phyloP scores from a whole-genome alignment of 1,140 invertebrate genomes.

The Bombus polaris region DNA sequence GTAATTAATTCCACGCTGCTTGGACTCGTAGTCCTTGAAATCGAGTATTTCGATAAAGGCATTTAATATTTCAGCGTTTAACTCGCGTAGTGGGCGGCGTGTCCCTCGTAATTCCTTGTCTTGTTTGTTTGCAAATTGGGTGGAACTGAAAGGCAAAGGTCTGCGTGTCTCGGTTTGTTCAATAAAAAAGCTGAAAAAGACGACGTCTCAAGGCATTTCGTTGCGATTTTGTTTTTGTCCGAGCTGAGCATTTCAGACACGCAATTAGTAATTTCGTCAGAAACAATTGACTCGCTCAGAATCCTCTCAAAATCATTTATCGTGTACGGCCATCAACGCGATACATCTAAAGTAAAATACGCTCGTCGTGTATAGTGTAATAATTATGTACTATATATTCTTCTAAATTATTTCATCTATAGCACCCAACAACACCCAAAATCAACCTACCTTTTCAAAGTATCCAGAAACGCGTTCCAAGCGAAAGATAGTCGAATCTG shows the following conservation, averaged over 20 bases:
- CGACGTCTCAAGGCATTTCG: neutral
- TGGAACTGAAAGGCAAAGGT: neutral
- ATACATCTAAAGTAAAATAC: too few relatives aligned
- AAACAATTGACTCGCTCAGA: neutral
- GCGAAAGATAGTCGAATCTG: neutral
- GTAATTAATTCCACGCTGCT: constrained; percentile 15
- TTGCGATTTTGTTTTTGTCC: neutral
- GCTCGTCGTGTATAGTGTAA: too few relatives aligned
- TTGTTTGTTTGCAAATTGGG: neutral
- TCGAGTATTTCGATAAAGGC: constrained; percentile 2
- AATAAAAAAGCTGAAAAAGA: neutral
- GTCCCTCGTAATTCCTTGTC: neutral
- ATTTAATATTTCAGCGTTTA: neutral
- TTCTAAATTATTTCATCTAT: neutral
- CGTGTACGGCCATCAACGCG: too few relatives aligned
- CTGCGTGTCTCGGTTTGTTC: too few relatives aligned
- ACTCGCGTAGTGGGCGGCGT: neutral
- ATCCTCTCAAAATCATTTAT: neutral
- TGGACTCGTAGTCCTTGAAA: constrained; percentile 11
- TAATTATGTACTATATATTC: too few relatives aligned
- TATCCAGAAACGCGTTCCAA: neutral
- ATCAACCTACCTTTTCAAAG: neutral
- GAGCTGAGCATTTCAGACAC: too few relatives aligned
- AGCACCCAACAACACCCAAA: neutral
- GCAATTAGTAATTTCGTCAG: neutral